Percentiles rank a stretch among this genome's conserved stretches.
Conservation (phyloP, 2,113 vertebrate species). For the Peucedramus taeniatus region DNA sequence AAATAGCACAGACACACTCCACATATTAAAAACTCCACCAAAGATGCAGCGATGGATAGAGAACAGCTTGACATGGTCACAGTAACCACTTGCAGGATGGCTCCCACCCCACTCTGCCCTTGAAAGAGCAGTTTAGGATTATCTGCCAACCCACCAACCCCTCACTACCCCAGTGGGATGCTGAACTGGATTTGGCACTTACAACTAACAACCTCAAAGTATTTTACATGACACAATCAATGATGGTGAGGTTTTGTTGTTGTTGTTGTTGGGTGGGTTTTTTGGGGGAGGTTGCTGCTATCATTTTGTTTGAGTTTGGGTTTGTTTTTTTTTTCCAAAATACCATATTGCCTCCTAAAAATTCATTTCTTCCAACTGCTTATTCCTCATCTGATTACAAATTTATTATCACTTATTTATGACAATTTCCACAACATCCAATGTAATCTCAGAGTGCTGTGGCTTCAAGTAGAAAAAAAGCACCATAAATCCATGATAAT, state of each 20-base stretch:
- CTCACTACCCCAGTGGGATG: background rate
- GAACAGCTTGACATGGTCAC: background rate
- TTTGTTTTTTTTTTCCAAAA: background rate
- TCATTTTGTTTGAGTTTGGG: background rate
- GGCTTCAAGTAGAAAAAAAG: constrained; percentile 22
- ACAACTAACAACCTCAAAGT: background rate
- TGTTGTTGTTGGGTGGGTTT: background rate
- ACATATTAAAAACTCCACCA: background rate
- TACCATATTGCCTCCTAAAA: background rate
- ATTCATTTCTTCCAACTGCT: background rate
- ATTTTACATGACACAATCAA: background rate
- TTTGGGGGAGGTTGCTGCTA: background rate
- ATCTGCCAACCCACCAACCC: background rate
- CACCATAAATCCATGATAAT: background rate
- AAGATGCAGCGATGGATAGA: background rate
- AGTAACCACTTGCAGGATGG: background rate
- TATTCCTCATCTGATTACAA: background rate
- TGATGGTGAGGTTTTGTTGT: background rate
- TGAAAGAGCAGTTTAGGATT: background rate
- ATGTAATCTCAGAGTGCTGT: background rate
- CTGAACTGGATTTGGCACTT: background rate
- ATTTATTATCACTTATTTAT: constrained; percentile 13
- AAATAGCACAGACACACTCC: background rate
- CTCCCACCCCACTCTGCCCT: background rate
- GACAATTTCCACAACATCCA: background rate